Evolutionary conservation across 2,797 vertebrate genomes (phyloP), one percentile per base, ranked within the genome.

Genomic region (Gallinago nigripennis): DNA sequence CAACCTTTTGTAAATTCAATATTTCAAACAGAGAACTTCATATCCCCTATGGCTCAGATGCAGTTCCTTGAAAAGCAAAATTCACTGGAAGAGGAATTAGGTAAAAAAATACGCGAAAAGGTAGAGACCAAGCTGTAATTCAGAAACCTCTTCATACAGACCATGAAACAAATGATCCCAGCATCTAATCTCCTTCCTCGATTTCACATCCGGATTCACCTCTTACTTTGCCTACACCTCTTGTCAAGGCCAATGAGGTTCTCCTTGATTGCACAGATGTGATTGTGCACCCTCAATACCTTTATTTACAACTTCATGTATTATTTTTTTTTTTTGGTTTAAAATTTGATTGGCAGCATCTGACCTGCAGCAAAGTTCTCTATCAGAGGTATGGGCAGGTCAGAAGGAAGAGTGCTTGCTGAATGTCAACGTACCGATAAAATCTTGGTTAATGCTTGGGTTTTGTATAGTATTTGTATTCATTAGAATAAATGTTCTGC

Each of bases 141-240:
- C 37, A 43, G 53, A 19, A 57, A 57, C 48, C 16, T 65, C 16
- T 78, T 86, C 76, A 61, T 33, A 41, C 3, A 41, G 13, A 63
- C 6, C 19, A 51, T 58, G 64, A 72, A 91, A 86, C 20, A 68
- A 50, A 31, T 8, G 13, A 18, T 16, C 27, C 23, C 48, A 70
- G n/a, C 0, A 0, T 37, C 33, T 53, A 15, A 65, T 25, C 28
- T 41, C 60, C 39, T 78, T 50, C 35, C 48, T 12, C 0, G 0
- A 12, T 45, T 71, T 68, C 53, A 16, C n/a, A 63, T 1, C 8
- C 35, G 16, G 46, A 57, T 48, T 72, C 41, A 69, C 0, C 41
- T 15, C 43, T 17, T 43, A 48, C 43, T 66, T 50, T 3, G 4
- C 51, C 43, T 66, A 28, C 21, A 48, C 17, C 24, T 65, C 70